These are phyloP conservation scores for Agrochola lychnidis DNA, from an alignment of 2,888 invertebrate genomes.

Conservation along the genomic window DNA sequence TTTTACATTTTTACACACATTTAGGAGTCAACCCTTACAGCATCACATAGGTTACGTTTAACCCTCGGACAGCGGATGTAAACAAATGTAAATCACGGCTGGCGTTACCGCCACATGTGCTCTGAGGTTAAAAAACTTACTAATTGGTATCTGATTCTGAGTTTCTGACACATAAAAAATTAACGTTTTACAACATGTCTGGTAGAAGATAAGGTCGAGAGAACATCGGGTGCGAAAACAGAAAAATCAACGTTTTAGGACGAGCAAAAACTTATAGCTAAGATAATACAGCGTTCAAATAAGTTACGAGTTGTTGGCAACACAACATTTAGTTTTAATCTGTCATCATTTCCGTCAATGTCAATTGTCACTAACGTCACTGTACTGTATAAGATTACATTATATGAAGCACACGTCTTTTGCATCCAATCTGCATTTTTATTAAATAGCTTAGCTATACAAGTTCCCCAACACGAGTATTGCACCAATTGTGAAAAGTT, in stretches of 20 bases:
- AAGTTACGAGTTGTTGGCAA: no score
- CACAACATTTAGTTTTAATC: no score
- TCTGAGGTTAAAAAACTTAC: slow-evolving; percentile 80
- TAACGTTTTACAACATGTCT: slow-evolving; percentile 77
- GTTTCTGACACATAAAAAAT: slow-evolving; percentile 73
- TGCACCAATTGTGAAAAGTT: neutral
- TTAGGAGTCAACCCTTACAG: slow-evolving; percentile 65
- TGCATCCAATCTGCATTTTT: no score
- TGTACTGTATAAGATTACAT: no score
- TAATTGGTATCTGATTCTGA: slow-evolving; percentile 70
- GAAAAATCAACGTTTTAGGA: slow-evolving; percentile 21
- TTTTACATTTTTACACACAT: neutral
- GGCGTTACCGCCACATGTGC: slow-evolving; percentile 80
- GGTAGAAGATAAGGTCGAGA: slow-evolving; percentile 72
- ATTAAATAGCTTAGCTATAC: no score
- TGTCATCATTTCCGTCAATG: no score
- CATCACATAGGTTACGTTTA: slow-evolving; percentile 71
- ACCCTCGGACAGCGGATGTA: slow-evolving; percentile 86
- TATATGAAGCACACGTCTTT: no score
- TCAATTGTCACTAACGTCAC: no score
- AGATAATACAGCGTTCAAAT: neutral
- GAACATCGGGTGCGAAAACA: slow-evolving; percentile 64
- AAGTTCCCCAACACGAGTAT: no score
- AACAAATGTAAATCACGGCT: slow-evolving; percentile 83
- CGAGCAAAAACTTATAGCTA: slow-evolving; percentile 7